phyloP scores from a whole-genome alignment of 2,113 vertebrate genomes.

The Galemys pyrenaicus region DNA sequence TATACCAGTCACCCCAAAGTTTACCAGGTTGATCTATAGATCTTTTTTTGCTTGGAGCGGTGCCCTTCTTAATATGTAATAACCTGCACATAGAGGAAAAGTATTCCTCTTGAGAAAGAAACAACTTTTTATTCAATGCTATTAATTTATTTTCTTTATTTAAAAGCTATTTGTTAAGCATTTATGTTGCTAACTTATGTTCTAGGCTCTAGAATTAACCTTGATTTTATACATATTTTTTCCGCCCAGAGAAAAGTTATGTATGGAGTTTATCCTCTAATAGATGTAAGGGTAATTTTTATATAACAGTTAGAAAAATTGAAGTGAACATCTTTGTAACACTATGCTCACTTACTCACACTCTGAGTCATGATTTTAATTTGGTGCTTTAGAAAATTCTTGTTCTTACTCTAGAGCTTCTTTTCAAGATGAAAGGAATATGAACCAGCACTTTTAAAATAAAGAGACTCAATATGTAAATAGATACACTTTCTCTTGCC shows the following conservation, averaged over 20 bases:
- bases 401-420: background rate
- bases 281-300: background rate
- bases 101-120: background rate
- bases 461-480: background rate
- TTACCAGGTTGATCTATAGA: background rate
- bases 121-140: background rate
- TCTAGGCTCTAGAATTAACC: background rate
- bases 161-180: background rate
- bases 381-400: background rate
- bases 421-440: background rate
- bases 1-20: background rate
- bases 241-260: background rate
- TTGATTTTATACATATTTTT: background rate
- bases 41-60: background rate
- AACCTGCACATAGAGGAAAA: background rate
- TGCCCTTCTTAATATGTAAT: background rate
- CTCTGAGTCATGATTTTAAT: background rate
- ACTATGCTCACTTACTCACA: background rate
- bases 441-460: background rate
- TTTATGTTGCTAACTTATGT: background rate
- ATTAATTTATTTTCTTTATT: constrained; percentile 2
- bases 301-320: background rate
- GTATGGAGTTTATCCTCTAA: background rate
- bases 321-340: background rate
- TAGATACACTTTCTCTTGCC: accelerated